Evolutionary conservation across 2,797 vertebrate species (phyloP), one percentile per base, ranked within the genome.

Genomic region (Melanotaenia parkinsoni): DNA sequence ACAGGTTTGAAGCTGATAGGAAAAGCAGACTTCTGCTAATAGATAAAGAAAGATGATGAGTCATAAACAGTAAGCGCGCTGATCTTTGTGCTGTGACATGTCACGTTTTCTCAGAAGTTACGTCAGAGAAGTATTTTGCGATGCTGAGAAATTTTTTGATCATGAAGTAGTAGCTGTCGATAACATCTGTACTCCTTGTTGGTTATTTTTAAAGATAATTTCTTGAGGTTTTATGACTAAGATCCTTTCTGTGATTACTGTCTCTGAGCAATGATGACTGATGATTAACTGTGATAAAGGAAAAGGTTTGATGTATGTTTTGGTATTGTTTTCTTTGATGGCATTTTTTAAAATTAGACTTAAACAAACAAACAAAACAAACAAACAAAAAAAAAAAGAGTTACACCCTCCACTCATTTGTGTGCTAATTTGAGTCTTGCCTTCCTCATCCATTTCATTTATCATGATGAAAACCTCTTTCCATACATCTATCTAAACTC

Each of bases 1-100:
- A 72, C 53, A 47, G 32, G 70, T 64, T 7, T 1, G 53, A 37
- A 72, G 30, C 30, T 30, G 22, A 18, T 54, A 47, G 40, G 51
- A 40, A 63, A 4, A 6, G 18, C 10, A 11, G 9, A 63, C 53
- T 54, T 40, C 37, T 61, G 37, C 59, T 62, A 14, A 9, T 1
- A 50, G 43, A 33, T 7, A 63, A 1, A 53, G 10, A 2, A 45
- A 18, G 7, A 30, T 57, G 54, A 24, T 47, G 54, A 58, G 28
- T 58, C 54, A 67, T 43, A n/a, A 40, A 40, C 20, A 37, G n/a
- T 26, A 7, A 56, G 43, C 16, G 30, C 11, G 14, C 14, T 43
- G 16, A 67, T 38, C 38, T 14, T 14, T 67, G 11, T 32, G 32
- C 1, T 20, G 22, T 43, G 51, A 57, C 53, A 43, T 43, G 14